phyloP scores from a whole-genome alignment of 2,888 invertebrate species.

The Portevinia maculata region DNA sequence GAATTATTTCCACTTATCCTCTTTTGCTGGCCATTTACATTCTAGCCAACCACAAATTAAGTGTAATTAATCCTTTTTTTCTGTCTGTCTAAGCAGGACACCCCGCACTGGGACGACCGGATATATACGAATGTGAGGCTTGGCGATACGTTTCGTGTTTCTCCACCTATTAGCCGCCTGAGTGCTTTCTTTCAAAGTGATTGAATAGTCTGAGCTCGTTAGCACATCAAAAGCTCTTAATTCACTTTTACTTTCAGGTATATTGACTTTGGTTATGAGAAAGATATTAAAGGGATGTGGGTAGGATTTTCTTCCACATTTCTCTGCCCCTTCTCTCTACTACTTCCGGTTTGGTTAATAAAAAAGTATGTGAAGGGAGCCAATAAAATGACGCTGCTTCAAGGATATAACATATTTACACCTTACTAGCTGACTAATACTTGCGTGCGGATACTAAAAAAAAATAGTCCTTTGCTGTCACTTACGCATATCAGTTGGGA shows the following conservation, averaged over 20 bases:
- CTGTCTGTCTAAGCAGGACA: constrained; percentile 31
- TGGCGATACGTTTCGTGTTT: constrained; percentile 10
- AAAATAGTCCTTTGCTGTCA: constrained; percentile 46
- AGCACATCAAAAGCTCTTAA: constrained; percentile 62
- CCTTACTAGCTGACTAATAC: constrained; percentile 21
- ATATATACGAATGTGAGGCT: constrained; percentile 9
- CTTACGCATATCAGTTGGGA: constrained; percentile 53
- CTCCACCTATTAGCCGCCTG: constrained; percentile 56
- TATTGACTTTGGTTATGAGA: not conserved
- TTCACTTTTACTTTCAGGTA: constrained; percentile 47
- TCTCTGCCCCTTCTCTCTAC: not conserved
- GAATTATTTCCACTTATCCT: constrained; percentile 63
- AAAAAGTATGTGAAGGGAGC: constrained; percentile 8
- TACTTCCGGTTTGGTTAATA: constrained; percentile 5
- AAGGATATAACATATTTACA: constrained; percentile 51
- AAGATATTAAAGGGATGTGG: not conserved
- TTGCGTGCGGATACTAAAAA: constrained; percentile 21
- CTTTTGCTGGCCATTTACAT: constrained; percentile 6
- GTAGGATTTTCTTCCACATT: constrained; percentile 10
- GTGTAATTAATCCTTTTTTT: constrained; percentile 69
- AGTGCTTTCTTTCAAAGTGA: constrained; percentile 68
- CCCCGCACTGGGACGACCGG: not conserved
- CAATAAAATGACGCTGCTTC: constrained; percentile 45
- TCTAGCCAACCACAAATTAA: constrained; percentile 66
- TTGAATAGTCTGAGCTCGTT: constrained; percentile 60